Evolutionary conservation across 2,113 vertebrate species (phyloP), one percentile per base, ranked within the genome.

Genomic region (Patagioenas fasciata): DNA sequence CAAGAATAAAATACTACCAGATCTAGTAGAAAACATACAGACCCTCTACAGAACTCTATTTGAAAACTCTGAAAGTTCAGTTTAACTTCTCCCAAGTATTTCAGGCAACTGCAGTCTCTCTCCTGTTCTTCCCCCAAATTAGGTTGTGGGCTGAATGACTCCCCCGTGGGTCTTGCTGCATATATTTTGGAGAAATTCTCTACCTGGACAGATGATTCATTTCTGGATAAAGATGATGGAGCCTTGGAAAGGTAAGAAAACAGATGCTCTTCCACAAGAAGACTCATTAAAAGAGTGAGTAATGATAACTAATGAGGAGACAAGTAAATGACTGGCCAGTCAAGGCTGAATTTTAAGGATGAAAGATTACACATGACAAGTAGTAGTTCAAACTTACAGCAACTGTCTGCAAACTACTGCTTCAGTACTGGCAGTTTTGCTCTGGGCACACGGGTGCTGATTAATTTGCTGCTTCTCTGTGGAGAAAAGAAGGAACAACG

Each of bases 121-220:
- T 94, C 57, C 11, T 6, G 0, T 73, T 93, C 31, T 36, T 89
- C 69, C 75, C 62, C 53, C 80, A 40, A 67, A 73, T n/a, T 95
- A 99, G 99, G 99, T 3, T 98, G 98, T 95, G 98, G 96, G 42
- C 48, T 98, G 92, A 99, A 99, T 80, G 97, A 99, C 93, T 99
- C 98, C 38, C 98, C 99, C 1, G 98, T 98, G 12, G 98, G 98
- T 32, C 97, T 99, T 91, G 98, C 98, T 78, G 98, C 99, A 20
- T 99, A 99, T 77, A 97, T 99, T 77, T 92, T 99, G 95, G 99
- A 99, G 91, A 99, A 99, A 92, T 99, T 99, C 93, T 99, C 98
- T 54, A 97, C 98, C 25, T 99, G 98, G 98, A 98, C 98, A 25
- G 91, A 99, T 57, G 18, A 79, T 25, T 96, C 96, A 23, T 98